phyloP scores from a whole-genome alignment of 2,888 invertebrate species.

The Acanthococcus lagerstroemiae region DNA sequence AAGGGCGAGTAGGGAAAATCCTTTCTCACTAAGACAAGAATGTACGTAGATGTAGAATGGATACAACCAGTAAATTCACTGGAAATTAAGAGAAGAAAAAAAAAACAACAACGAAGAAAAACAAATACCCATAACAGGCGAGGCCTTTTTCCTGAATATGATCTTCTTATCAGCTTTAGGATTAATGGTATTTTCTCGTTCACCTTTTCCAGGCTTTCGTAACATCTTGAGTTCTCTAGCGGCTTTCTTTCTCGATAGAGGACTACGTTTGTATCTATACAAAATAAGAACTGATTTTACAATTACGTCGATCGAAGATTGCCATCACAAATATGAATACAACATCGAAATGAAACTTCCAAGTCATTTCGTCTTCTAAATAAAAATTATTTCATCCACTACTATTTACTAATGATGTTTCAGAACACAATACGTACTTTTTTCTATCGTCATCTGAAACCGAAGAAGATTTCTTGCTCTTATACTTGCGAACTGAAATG shows the following conservation, averaged over 20 bases:
- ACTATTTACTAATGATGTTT: too few relatives aligned
- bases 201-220: neutral
- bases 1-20: too few relatives aligned
- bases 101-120: too few relatives aligned
- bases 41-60: too few relatives aligned
- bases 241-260: neutral
- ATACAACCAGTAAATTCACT: too few relatives aligned
- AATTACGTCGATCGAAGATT: too few relatives aligned
- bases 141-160: neutral
- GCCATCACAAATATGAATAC: neutral
- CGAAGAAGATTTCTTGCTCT: conserved; percentile 7
- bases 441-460: conserved; percentile 10
- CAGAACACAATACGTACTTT: neutral
- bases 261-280: neutral
- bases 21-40: too few relatives aligned
- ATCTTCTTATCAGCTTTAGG: conserved; percentile 6
- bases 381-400: too few relatives aligned
- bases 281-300: too few relatives aligned
- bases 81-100: too few relatives aligned
- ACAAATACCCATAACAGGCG: conserved; percentile 1
- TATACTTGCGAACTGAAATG: conserved; percentile 5
- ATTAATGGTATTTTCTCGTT: conserved; percentile 1
- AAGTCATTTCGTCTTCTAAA: too few relatives aligned
- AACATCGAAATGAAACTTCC: too few relatives aligned
- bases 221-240: neutral